phyloP scores from a whole-genome alignment of 2,797 vertebrate species.

The Salarias fasciatus region DNA sequence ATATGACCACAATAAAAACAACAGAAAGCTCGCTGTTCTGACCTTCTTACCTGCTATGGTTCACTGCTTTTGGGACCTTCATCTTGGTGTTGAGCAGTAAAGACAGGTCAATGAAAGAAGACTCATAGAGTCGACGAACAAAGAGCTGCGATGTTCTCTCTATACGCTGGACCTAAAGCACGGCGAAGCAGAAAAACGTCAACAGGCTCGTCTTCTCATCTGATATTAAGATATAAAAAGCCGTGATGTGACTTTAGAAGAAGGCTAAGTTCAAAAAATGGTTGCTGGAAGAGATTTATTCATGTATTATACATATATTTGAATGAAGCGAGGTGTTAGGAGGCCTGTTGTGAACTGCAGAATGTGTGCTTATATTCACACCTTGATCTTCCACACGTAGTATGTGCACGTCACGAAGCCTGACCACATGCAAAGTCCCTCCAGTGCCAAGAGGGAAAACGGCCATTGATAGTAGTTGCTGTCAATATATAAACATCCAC shows the following conservation, averaged over 20 bases:
- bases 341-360: too few relatives aligned
- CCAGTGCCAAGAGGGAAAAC: constrained; percentile 76
- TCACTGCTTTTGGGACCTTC: constrained; percentile 74
- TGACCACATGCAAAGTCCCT: constrained; percentile 84
- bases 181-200: constrained; percentile 1
- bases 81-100: constrained; percentile 86
- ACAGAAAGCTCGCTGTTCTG: background rate
- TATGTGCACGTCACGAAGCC: constrained; percentile 80
- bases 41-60: constrained; percentile 73
- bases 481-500: constrained; percentile 27
- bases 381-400: constrained; percentile 84
- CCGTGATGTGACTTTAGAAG: background rate
- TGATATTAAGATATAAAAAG: background rate
- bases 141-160: constrained; percentile 86
- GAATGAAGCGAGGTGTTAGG: too few relatives aligned
- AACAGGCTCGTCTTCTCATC: constrained; percentile 10
- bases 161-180: constrained; percentile 77
- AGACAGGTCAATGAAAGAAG: constrained; percentile 85
- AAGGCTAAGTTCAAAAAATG: background rate
- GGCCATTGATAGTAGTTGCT: constrained; percentile 78
- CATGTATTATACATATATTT: too few relatives aligned
- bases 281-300: too few relatives aligned
- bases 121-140: constrained; percentile 85
- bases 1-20: background rate
- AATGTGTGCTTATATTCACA: constrained; percentile 16